A percentile compares a stretch with the other conserved stretches of the same genome.
Evolutionary conservation across 2,888 invertebrate species (phyloP).

Genomic region (Tetranychus piercei): DNA sequence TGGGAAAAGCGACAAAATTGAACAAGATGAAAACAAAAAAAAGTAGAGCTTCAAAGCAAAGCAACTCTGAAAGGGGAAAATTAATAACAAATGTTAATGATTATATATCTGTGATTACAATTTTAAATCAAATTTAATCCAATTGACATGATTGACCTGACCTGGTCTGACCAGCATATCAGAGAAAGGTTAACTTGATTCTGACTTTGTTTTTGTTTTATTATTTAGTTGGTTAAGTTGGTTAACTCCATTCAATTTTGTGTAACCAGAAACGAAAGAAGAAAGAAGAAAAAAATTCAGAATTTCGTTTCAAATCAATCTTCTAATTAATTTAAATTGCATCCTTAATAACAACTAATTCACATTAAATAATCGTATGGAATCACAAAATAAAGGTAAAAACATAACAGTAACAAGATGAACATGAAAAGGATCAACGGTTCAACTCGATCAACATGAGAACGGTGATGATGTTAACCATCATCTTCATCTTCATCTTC

Average conservation of each 20-base stretch:
- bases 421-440: too few species aligned
- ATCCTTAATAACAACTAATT: neutral
- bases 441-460: neutral
- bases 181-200: neutral
- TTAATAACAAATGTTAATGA: neutral
- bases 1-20: too few species aligned
- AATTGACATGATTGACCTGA: conserved; percentile 6
- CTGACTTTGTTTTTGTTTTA: neutral
- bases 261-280: too few species aligned
- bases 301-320: neutral
- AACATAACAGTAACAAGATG: too few species aligned
- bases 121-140: neutral
- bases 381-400: too few species aligned
- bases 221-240: neutral
- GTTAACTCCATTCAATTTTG: neutral
- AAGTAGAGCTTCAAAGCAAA: too few species aligned
- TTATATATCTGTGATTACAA: neutral
- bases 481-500: neutral
- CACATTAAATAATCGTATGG: too few species aligned
- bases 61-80: too few species aligned
- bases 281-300: too few species aligned
- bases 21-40: too few species aligned
- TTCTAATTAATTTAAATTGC: conserved; percentile 1
- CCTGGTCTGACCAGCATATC: neutral
- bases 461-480: neutral